Evolutionary conservation across 2,888 invertebrate genomes (phyloP).

Genomic region (Litoditis marina): DNA sequence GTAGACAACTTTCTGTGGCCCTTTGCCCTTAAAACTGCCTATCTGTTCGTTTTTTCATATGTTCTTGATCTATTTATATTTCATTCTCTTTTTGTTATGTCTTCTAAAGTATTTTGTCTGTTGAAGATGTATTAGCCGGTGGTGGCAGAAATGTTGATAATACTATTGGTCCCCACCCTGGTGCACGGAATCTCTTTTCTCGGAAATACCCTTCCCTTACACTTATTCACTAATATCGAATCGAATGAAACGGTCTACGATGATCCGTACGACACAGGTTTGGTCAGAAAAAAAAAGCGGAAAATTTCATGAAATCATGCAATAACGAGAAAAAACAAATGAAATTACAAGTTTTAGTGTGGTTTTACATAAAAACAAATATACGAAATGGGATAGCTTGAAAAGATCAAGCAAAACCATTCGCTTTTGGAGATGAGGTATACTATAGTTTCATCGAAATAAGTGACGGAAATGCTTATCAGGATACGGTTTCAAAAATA

Average conservation of each 20-base stretch:
- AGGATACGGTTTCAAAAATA: too few species aligned
- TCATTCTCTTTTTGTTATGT: neutral
- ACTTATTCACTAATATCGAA: slow-evolving; percentile 38
- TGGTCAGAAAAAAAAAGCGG: too few species aligned
- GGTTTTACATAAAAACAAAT: too few species aligned
- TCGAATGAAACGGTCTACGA: slow-evolving; percentile 3
- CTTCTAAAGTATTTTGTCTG: too few species aligned
- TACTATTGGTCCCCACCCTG: slow-evolving; percentile 19
- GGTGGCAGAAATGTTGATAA: slow-evolving; percentile 13
- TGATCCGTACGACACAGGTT: too few species aligned
- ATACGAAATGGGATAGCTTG: too few species aligned
- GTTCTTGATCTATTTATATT: neutral
- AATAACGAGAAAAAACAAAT: too few species aligned
- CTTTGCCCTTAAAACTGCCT: neutral
- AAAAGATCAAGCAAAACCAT: neutral
- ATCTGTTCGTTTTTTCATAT: neutral
- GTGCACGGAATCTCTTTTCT: slow-evolving; percentile 24
- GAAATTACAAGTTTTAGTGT: too few species aligned
- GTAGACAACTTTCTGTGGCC: too few species aligned
- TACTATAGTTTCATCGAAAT: neutral
- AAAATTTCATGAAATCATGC: too few species aligned
- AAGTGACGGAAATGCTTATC: too few species aligned
- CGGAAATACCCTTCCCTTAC: slow-evolving; percentile 44
- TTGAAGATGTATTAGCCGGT: too few species aligned
- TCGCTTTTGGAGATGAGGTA: neutral